Base-by-base conservation (phyloP, 2,797 vertebrate species). In the Momotus momota region DNA sequence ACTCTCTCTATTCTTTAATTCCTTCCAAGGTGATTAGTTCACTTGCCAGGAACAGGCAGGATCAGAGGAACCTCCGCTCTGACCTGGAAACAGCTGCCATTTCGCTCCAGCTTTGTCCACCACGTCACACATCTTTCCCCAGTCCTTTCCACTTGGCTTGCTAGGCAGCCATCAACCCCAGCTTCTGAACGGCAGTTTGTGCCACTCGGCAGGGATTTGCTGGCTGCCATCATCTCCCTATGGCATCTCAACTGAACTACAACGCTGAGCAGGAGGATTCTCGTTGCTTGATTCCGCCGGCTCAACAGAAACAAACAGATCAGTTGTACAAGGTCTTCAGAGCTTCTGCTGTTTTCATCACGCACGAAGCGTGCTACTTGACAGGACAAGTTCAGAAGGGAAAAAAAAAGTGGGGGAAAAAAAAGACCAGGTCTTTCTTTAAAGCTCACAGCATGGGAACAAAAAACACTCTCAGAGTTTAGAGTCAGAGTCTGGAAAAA, bases 181-280 rank as follows among this genome's bases (percentile, higher is more conserved):
- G 51, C 51, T 54, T 29, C 51, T 18, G 15, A 54, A 17, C 27
- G 18, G 79, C 12, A 22, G 57, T 20, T 41, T 9, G 2, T 60
- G 84, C n/a, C 65, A 33, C 58, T 27, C 4, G 46, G 38, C 8
- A 1, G 40, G 54, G 38, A 70, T 14, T 1, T 0, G 5, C 46
- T 1, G 0, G 60, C 14, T 27, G 12, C 74, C 41, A 43, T 38
- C 49, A 67, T 17, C 16, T 35, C 81, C 58, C 87, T 4, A 25
- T n/a, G 66, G 58, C 89, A 85, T 18, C 29, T 67, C 40, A 54
- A 64, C 15, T 48, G 55, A 88, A 40, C 35, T 8, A 35, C 35
- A 35, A 35, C 25, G 69, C 77, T 61, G 48, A 78, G 61, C 54
- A 6, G 25, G 21, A 80, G 35, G 0, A 0, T 17, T 41, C 67